Conservation (phyloP, 1,140 invertebrate genomes). For the Micrasema minimum region DNA sequence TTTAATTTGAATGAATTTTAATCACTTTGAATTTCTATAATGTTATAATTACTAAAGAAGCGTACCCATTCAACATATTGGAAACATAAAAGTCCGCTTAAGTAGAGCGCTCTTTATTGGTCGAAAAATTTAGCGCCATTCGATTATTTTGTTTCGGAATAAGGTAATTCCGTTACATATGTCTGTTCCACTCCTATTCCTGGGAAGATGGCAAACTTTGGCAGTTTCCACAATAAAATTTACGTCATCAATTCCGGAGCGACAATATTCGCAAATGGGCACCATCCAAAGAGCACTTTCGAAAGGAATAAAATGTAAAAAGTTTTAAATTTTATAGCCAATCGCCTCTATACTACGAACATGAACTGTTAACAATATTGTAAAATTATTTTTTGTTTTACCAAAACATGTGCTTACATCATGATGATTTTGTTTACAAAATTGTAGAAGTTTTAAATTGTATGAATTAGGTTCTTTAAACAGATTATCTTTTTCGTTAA, state of each 20-base stretch:
- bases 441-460: no score
- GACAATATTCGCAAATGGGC: conserved; percentile 40
- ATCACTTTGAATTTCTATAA: no score
- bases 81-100: no score
- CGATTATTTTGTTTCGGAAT: conserved; percentile 29
- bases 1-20: no score
- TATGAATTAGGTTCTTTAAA: no score
- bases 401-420: no score
- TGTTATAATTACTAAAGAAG: no score
- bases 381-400: no score
- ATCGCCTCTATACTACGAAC: conserved; percentile 15
- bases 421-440: no score
- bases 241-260: conserved; percentile 49
- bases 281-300: conserved; percentile 41
- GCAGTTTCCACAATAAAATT: conserved; percentile 41
- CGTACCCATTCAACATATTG: no score
- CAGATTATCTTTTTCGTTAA: no score
- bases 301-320: conserved; percentile 49
- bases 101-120: background rate
- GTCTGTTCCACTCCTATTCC: background rate
- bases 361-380: no score
- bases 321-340: conserved; percentile 50
- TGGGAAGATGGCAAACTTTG: conserved; percentile 26
- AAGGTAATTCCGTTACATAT: conserved; percentile 18
- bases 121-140: background rate